Base-by-base conservation (phyloP, 2,113 vertebrate species). In the Fukomys damarensis region DNA sequence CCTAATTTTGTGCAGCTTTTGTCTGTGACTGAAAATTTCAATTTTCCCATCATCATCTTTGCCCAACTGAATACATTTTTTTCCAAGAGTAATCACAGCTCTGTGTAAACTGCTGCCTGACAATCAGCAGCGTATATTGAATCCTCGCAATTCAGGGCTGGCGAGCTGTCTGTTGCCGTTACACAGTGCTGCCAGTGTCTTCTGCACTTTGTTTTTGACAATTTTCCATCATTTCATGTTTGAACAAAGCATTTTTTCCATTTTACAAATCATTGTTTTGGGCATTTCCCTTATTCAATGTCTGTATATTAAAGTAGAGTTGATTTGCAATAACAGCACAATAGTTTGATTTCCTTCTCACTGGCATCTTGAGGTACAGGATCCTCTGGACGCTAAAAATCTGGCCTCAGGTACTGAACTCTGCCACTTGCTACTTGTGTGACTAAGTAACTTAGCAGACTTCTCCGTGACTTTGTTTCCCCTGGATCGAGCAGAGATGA, bases 1-100 rank as follows among this genome's bases (percentile, higher is more conserved):
- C 24, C 93, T 85, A 54, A 94, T 89, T 95, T 79, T 85, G 61
- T 79, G 72, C 72, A 35, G 95, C 80, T 89, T 80, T 85, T 79
- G 46, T 89, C 89, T 74, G 43, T 52, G 16, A 43, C 49, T 79
- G 86, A 14, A 86, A 85, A 52, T 93, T 41, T 72, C 14, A 38
- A 20, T 63, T 35, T 24, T 66, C 16, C 20, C 70, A 56, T 89
- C 24, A 43, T 56, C 56, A 63, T 70, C 72, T 85, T 58, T 28
- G 63, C 38, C 68, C 24, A 28, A 2, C 19, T 72, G 70, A 80
- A n/a, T 72, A n/a, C 11, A 68, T 58, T 59, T 91, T 92, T 65
- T 72, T 58, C 84, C 84, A 70, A 56, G 80, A 76, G 52, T 49
- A 77, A 28, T 70, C 59, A 20, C 32, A 80, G 14, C 61, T 43